These are phyloP conservation scores for Mayetiola destructor DNA, from an alignment of 2,888 invertebrate species.

Conservation along the genomic window DNA sequence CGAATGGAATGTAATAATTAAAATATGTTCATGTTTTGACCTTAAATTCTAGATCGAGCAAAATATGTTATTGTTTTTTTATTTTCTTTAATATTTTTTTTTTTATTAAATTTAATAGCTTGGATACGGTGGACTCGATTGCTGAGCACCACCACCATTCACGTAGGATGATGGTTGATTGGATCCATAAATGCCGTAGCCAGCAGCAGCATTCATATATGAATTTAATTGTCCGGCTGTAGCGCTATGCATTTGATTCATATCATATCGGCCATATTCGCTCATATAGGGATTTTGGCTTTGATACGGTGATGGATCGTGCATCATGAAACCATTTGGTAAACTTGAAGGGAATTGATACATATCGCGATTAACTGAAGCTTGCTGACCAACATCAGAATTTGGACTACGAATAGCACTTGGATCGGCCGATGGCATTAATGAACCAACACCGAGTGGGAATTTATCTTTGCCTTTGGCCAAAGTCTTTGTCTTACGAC, in stretches of 20 bases:
- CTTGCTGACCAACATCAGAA: constrained; percentile 38
- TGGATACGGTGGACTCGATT: constrained; percentile 48
- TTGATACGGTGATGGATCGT: constrained; percentile 62
- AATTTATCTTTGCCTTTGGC: constrained; percentile 65
- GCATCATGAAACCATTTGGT: constrained; percentile 93
- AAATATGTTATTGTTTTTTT: no score
- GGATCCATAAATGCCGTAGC: constrained; percentile 61
- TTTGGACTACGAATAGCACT: constrained; percentile 33
- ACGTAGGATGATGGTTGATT: constrained; percentile 63
- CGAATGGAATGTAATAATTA: no score
- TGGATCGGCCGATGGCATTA: constrained; percentile 42
- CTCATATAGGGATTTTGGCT: constrained; percentile 56
- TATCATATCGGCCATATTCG: constrained; percentile 74
- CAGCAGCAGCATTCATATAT: constrained; percentile 58
- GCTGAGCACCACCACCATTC: constrained; percentile 50
- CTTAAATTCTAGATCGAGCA: no score
- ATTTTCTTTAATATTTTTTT: no score
- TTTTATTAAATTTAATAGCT: no score
- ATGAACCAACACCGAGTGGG: constrained; percentile 58
- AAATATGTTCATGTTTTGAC: no score
- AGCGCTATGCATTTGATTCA: constrained; percentile 67
- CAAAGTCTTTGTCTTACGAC: constrained; percentile 90
- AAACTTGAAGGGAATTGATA: constrained; percentile 83
- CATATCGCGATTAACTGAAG: constrained; percentile 58
- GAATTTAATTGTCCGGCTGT: constrained; percentile 39